Conservation (phyloP, 2,888 invertebrate genomes). For the Nebria salina region DNA sequence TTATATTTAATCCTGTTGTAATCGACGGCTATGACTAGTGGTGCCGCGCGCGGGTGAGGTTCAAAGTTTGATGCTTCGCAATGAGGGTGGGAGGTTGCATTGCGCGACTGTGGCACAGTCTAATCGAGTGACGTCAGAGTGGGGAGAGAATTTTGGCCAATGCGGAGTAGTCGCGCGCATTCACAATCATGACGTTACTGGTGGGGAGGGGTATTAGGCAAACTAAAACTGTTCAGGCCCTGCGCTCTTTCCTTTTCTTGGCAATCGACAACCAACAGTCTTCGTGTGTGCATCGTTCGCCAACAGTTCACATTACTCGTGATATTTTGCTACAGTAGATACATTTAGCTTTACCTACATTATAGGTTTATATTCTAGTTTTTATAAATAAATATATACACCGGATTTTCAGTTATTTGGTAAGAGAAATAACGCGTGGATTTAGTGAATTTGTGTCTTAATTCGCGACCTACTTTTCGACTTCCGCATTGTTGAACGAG, state of each 20-base stretch:
- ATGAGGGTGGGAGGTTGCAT: slow-evolving; percentile 14
- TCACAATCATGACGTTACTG: neutral
- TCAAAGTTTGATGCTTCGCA: neutral
- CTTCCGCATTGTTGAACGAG: slow-evolving; percentile 47
- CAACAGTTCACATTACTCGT: neutral
- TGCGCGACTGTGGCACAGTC: slow-evolving; percentile 38
- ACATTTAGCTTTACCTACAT: neutral
- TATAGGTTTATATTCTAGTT: neutral
- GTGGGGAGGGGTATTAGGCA: slow-evolving; percentile 24
- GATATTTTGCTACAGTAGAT: neutral
- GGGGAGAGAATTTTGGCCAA: slow-evolving; percentile 39
- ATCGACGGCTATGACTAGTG: neutral
- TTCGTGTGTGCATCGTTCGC: slow-evolving; percentile 31
- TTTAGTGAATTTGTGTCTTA: slow-evolving; percentile 28
- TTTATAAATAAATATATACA: neutral
- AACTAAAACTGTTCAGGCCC: slow-evolving; percentile 25
- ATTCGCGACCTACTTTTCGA: slow-evolving; percentile 42
- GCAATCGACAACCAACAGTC: slow-evolving; percentile 34
- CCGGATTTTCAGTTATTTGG: neutral
- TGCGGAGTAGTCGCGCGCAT: slow-evolving; percentile 45
- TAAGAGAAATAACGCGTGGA: neutral
- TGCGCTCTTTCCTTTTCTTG: slow-evolving; percentile 40
- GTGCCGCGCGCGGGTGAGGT: neutral
- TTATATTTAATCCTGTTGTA: neutral
- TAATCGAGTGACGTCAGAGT: slow-evolving; percentile 41